A percentile compares a stretch with the other conserved stretches of the same genome.
These are phyloP conservation scores for Lophochroa leadbeateri DNA, from an alignment of 2,113 vertebrate species.

Conservation along the genomic window DNA sequence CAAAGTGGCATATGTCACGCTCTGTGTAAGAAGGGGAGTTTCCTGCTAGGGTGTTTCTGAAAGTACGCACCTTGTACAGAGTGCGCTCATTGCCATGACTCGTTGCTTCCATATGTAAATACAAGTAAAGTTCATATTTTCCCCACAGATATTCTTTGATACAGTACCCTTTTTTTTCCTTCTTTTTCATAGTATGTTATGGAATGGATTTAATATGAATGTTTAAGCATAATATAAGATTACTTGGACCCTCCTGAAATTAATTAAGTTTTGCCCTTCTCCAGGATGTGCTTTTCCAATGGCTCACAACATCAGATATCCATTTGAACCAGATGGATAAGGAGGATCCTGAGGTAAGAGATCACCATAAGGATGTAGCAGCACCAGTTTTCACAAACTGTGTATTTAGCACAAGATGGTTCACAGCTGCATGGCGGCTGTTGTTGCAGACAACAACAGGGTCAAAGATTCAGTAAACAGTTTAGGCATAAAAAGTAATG, in stretches of 20 bases:
- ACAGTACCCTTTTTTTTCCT: background rate
- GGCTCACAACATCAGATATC: constrained; percentile 90
- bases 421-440: background rate
- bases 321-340: constrained; percentile 94
- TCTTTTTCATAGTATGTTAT: background rate
- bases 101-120: background rate
- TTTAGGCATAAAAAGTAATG: background rate
- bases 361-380: background rate
- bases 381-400: background rate
- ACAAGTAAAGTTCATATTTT: background rate
- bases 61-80: background rate
- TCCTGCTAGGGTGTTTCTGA: background rate
- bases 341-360: constrained; percentile 92
- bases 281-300: constrained; percentile 95
- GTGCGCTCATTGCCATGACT: background rate
- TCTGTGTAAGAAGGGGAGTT: background rate
- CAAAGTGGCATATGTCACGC: background rate
- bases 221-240: background rate
- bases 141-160: background rate
- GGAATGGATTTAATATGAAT: background rate
- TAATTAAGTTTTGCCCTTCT: background rate
- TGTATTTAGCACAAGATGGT: background rate
- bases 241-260: background rate
- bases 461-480: background rate
- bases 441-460: background rate